Base-by-base conservation (phyloP, 1,140 invertebrate genomes). In the Drosophila rhopaloa region DNA sequence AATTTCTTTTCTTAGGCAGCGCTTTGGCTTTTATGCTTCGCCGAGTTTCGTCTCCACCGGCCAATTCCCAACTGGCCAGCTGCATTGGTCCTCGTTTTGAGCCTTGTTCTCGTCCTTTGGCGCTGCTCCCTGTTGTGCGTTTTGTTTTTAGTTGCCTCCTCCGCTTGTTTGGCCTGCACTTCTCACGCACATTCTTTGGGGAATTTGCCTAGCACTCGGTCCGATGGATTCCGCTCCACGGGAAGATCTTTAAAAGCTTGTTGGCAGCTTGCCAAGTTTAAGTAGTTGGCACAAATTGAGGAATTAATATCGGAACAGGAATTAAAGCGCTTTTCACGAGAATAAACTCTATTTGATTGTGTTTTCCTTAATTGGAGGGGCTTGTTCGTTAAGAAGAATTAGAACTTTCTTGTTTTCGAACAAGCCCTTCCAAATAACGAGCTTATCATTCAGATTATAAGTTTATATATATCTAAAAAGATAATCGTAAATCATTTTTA, bases 1-100 rank as follows among this genome's bases (percentile, higher is more conserved):
- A 88, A 88, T 82, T 88, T 82, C 75, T 82, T 88, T 86, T 79
- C 79, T 88, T 85, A 65, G 82, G 68, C 79, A 76, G 19, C 46
- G 67, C 60, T 76, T 61, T 67, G 71, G 79, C 51, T 82, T 82
- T 88, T 79, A 75, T 85, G 78, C 82, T 86, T 74, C 67, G 63
- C 32, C 61, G 54, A 51, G 57, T 44, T 63, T 38, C 62, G 51
- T 60, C 56, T 40, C 48, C 48, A 51, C n/a, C 48, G 48, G n/a
- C 27, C 41, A 56, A 48, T 65, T 48, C 63, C 63, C 63, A 43
- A 44, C 43, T 71, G 67, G 67, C 66, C 67, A 71, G 67, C 67
- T 71, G 67, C 67, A 71, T 48, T 58, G 65, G 51, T 48, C 37
- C 44, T 73, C 13, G 38, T 29, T 54, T 48, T 65, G 60, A 58